Evolutionary conservation across 2,113 vertebrate genomes (phyloP).

Genomic region (Thryonomys swinderianus): DNA sequence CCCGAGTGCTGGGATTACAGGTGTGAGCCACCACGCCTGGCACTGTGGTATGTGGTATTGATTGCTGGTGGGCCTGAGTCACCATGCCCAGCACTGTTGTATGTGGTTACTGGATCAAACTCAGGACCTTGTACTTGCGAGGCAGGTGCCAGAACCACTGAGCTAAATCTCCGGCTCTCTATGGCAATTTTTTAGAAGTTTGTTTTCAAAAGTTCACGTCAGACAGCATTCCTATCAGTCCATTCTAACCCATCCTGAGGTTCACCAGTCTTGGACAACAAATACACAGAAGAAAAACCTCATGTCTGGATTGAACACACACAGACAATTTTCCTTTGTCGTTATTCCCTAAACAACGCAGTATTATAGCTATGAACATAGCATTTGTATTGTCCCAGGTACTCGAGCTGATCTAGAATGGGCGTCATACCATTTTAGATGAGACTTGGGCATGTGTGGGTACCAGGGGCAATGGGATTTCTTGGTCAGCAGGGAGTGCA

Average conservation of each 20-base stretch:
- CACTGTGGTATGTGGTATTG: too few species aligned
- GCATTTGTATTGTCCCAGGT: background rate
- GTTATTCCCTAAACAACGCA: background rate
- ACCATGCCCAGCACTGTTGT: too few species aligned
- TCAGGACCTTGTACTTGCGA: too few species aligned
- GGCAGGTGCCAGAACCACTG: too few species aligned
- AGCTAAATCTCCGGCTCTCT: too few species aligned
- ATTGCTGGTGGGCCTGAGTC: too few species aligned
- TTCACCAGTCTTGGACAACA: background rate
- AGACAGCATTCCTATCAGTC: background rate
- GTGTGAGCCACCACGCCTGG: too few species aligned
- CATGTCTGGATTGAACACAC: background rate
- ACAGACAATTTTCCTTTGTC: background rate
- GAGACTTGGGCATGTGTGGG: background rate
- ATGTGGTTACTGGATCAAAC: too few species aligned
- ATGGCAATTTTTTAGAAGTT: too few species aligned
- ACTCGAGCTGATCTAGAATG: background rate
- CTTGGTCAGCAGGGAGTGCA: too few species aligned
- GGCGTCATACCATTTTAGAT: background rate
- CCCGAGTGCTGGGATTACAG: too few species aligned
- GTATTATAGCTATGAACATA: background rate
- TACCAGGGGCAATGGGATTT: background rate
- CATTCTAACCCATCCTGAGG: background rate
- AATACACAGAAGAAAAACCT: background rate
- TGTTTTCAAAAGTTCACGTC: background rate